A percentile compares a stretch with the other conserved stretches of the same genome.
phyloP scores from a whole-genome alignment of 2,797 vertebrate genomes.

The Acanthurus lineatus region DNA sequence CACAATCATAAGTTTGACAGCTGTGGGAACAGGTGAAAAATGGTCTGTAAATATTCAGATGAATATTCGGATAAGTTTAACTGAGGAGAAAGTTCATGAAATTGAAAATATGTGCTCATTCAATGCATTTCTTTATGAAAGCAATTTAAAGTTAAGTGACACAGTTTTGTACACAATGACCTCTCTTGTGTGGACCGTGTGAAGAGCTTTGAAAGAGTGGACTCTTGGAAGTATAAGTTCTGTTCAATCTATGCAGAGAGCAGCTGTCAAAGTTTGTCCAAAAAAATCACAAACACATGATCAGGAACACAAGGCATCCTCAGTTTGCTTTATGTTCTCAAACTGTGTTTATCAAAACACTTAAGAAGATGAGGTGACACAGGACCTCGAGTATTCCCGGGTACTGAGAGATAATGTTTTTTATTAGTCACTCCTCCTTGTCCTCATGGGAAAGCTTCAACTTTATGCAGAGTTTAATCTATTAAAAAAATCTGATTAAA shows the following conservation, averaged over 20 bases:
- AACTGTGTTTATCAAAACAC: not conserved
- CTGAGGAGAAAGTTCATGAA: not conserved
- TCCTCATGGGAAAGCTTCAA: not conserved
- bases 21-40: not conserved
- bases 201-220: not conserved
- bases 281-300: not conserved
- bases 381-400: too few species aligned
- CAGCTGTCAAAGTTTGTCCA: not conserved
- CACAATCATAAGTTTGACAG: too few species aligned
- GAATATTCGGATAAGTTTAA: not conserved
- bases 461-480: not conserved
- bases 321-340: not conserved
- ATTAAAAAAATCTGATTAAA: too few species aligned
- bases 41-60: not conserved
- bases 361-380: too few species aligned
- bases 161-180: not conserved
- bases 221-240: not conserved
- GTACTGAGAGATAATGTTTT: not conserved
- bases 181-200: not conserved
- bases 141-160: not conserved
- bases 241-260: constrained; percentile 3
- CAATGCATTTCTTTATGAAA: not conserved
- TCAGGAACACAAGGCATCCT: not conserved
- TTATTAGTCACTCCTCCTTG: not conserved
- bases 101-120: not conserved